Conservation (phyloP, 2,797 vertebrate species). For the Sylvilagus floridanus region DNA sequence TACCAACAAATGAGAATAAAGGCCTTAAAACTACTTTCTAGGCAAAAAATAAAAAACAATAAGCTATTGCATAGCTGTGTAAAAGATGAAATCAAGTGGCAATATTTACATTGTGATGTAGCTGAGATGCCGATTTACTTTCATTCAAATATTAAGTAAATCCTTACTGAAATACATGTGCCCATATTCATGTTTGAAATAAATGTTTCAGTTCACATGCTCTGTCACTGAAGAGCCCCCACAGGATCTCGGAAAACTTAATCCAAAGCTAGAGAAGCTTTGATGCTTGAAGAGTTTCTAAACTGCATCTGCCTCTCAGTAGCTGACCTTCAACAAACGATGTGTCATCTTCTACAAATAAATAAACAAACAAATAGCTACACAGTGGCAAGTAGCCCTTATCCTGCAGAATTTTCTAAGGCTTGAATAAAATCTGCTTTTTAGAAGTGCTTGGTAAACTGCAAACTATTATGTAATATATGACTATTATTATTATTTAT, state of each 20-base stretch:
- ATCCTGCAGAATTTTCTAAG: not conserved
- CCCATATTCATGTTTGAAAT: slow-evolving; percentile 12
- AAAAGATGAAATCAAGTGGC: not conserved
- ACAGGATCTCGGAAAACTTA: not conserved
- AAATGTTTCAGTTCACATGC: not conserved
- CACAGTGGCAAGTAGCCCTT: not conserved
- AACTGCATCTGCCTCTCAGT: not conserved
- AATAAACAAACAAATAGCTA: not conserved
- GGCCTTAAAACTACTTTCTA: no score
- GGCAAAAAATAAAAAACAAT: not conserved
- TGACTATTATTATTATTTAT: not conserved
- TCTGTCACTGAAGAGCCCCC: not conserved
- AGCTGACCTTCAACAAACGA: not conserved
- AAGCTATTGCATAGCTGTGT: not conserved
- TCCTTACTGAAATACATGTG: not conserved
- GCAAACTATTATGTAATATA: not conserved
- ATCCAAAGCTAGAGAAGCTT: not conserved
- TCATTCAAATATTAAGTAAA: slow-evolving; percentile 37
- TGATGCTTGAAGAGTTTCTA: slow-evolving; percentile 29
- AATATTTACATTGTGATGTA: not conserved
- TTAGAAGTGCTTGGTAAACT: slow-evolving; percentile 12
- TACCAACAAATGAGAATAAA: not conserved
- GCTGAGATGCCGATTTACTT: not conserved
- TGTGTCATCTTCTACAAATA: not conserved
- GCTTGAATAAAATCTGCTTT: slow-evolving; percentile 16